phyloP scores from a whole-genome alignment of 2,888 invertebrate species.

The Rosalia funebris region DNA sequence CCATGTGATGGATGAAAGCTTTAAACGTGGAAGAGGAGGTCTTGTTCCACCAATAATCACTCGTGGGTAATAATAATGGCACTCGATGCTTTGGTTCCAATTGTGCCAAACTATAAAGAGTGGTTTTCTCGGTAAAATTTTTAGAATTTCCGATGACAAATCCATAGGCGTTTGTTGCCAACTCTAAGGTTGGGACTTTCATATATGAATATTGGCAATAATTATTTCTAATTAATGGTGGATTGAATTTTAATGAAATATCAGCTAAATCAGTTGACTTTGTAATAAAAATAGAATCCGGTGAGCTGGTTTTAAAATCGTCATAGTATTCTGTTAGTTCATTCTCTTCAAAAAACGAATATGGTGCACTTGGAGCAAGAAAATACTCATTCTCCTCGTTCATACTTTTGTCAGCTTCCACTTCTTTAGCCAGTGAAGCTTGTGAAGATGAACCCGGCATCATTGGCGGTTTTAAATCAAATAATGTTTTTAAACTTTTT shows the following conservation, averaged over 20 bases:
- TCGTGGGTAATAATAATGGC: slow-evolving; percentile 26
- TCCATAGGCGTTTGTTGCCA: slow-evolving; percentile 15
- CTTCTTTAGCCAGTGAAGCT: neutral
- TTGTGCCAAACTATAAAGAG: slow-evolving; percentile 50
- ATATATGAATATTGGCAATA: slow-evolving; percentile 21
- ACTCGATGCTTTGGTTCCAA: slow-evolving; percentile 33
- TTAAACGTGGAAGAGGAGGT: slow-evolving; percentile 22
- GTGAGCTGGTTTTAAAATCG: slow-evolving; percentile 21
- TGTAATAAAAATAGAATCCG: slow-evolving; percentile 19
- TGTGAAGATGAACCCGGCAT: neutral
- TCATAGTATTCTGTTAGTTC: slow-evolving; percentile 28
- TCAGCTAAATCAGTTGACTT: slow-evolving; percentile 16
- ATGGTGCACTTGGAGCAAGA: slow-evolving; percentile 20
- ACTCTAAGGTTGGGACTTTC: slow-evolving; percentile 22
- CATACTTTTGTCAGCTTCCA: neutral
- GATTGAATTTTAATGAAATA: slow-evolving; percentile 21
- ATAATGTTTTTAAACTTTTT: slow-evolving; percentile 14
- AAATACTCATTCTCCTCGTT: slow-evolving; percentile 25
- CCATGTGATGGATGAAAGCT: slow-evolving; percentile 20
- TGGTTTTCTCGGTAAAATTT: slow-evolving; percentile 62
- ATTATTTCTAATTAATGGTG: slow-evolving; percentile 26
- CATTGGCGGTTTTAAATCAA: slow-evolving; percentile 14
- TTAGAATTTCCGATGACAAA: slow-evolving; percentile 33
- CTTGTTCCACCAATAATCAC: slow-evolving; percentile 33
- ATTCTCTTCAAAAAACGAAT: slow-evolving; percentile 25